Evolutionary conservation across 2,113 vertebrate genomes (phyloP), one percentile per base, ranked within the genome.

Genomic region (Pycnonotus jocosus): DNA sequence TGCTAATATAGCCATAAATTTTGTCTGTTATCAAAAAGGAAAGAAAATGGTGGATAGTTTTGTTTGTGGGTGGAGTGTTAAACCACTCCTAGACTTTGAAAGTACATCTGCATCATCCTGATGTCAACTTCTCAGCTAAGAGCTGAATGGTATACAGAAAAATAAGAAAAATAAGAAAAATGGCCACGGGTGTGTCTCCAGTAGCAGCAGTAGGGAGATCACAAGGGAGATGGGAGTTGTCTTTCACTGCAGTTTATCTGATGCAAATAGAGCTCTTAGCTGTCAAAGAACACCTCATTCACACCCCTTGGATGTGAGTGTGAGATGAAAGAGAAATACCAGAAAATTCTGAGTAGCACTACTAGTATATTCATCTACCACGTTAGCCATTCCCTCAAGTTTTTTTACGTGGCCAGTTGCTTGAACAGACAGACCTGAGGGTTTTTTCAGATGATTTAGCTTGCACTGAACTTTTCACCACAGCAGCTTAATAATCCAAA

Each of bases 381-480:
- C 0, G 0, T 35, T 61, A 33, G 7, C 16, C 19, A 57, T 15
- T 61, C 60, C 20, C 30, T 58, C 16, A 73, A 53, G 13, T 14
- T 88, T 14, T 88, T 87, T 90, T 31, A 22, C 2, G 1, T 7
- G 33, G 37, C 15, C 21, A 31, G 64, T 83, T 76, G 20, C 62
- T 86, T 77, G 62, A 37, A 62, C 47, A 86, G 65, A 42, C 18
- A 92, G 8, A 85, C 2, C 18, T 47, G 42, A 2, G 5, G 1
- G 2, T 10, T 61, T 37, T 64, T 64, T 23, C 51, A 86, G 50
- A 37, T 12, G 8, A 22, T 62, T 72, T 68, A 72, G 12, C 24
- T 47, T 84, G 13, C 44, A 38, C 14, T 28, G 35, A 76, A 15
- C 38, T 79, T 66, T 70, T 68, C 11, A 12, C 18, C 48, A 51